A percentile compares a stretch with the other conserved stretches of the same genome.
phyloP scores from a whole-genome alignment of 2,797 vertebrate species.

The Xiphorhynchus erythropygius region DNA sequence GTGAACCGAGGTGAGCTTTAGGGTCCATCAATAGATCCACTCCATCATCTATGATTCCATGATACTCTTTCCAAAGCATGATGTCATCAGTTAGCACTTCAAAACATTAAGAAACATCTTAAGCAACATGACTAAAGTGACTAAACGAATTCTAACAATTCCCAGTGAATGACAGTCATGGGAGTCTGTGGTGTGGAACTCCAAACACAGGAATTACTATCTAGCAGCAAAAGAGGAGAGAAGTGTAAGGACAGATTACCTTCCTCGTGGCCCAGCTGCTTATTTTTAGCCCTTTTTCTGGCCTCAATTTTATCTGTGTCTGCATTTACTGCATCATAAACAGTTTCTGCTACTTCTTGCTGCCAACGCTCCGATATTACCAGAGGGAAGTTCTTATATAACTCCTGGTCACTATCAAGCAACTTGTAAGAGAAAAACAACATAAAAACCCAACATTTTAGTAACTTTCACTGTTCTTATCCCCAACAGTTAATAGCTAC shows the following conservation, averaged over 20 bases:
- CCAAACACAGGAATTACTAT: neutral
- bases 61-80: neutral
- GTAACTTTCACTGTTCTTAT: neutral
- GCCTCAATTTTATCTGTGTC: constrained; percentile 96
- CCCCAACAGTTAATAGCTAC: neutral
- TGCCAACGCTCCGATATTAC: constrained; percentile 99
- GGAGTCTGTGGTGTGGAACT: neutral
- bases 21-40: neutral
- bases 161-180: neutral
- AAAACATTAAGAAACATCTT: neutral
- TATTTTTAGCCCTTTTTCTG: constrained; percentile 95
- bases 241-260: constrained; percentile 76
- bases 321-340: constrained; percentile 92
- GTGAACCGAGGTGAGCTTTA: neutral
- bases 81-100: neutral
- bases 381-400: constrained; percentile 98
- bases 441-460: constrained; percentile 29
- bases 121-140: neutral
- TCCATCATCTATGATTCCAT: neutral
- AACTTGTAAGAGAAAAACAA: constrained; percentile 79
- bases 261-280: constrained; percentile 95
- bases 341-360: constrained; percentile 96
- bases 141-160: neutral
- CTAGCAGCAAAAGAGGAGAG: constrained; percentile 20
- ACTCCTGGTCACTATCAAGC: constrained; percentile 96